Evolutionary conservation across 2,797 vertebrate species (phyloP), one percentile per base, ranked within the genome.

Genomic region (Hozukius guyotensis): DNA sequence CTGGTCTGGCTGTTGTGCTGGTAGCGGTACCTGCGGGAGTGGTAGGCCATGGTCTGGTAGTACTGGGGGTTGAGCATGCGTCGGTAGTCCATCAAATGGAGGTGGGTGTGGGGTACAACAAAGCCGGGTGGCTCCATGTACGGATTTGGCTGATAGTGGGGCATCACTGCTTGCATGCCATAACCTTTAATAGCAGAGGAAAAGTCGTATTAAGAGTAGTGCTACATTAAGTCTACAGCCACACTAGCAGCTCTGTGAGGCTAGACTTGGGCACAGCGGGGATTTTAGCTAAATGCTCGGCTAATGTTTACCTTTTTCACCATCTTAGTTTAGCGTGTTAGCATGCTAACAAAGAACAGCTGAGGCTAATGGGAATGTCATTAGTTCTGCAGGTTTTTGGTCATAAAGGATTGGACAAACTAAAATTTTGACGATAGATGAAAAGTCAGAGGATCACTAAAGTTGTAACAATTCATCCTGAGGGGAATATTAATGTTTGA

Each of bases 1-100:
- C 87, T 89, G 31, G 77, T 14, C 1, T 89, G 75, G 6, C 75
- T 36, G 11, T 72, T 86, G 8, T 96, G 94, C 72, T 96, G 96
- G 80, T 94, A 96, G 59, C 92, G 94, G 70, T 94, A 93, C 55
- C 92, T 79, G 49, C 94, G 94, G 18, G 95, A 68, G 6, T 96
- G 96, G 85, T 95, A 95, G 16, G 95, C 94, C 94, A 95, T 93
- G 42, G 93, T 90, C 63, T 95, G 95, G 62, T 95, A 94, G 49
- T 95, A 82, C 67, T 94, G 94, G 1, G 95, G 93, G 84, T 92
- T 94, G 13, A 95, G 90, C 88, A 96, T 75, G 14, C 93, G 93
- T 29, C 96, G 91, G 92, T 96, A 96, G 89, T 96, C 96, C 56
- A 95, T 91, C 85, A 96, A 71, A 70, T 96, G 95, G 14, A 95